Conservation (phyloP, 2,797 vertebrate genomes). For the Hoplostethus mediterraneus region DNA sequence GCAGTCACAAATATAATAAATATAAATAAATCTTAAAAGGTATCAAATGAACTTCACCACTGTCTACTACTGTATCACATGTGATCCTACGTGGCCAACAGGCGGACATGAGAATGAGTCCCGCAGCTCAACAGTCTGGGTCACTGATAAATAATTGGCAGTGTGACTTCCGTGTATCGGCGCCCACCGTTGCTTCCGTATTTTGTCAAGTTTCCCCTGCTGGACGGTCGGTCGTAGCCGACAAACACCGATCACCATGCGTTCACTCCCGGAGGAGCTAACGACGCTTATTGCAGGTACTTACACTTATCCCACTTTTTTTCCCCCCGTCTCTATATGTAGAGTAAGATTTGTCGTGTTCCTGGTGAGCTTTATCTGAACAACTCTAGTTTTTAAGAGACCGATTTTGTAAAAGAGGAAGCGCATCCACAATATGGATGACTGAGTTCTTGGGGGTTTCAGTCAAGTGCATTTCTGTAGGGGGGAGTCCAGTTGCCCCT, state of each 20-base stretch:
- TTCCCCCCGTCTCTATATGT: neutral
- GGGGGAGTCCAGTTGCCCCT: neutral
- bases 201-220: slow-evolving; percentile 23
- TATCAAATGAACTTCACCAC: slow-evolving; percentile 42
- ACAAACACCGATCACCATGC: slow-evolving; percentile 67
- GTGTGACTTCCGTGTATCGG: slow-evolving; percentile 77
- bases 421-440: slow-evolving; percentile 10
- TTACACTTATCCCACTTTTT: neutral
- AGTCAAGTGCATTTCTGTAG: neutral
- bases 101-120: neutral
- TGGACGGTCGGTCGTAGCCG: slow-evolving; percentile 13
- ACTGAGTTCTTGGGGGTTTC: neutral
- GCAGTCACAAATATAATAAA: slow-evolving; percentile 13
- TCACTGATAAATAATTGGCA: slow-evolving; percentile 60
- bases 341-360: neutral
- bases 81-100: neutral
- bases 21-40: neutral
- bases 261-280: slow-evolving; percentile 81
- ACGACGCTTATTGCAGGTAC: slow-evolving; percentile 84
- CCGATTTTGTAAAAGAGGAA: slow-evolving; percentile 64
- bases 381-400: neutral
- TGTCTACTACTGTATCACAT: neutral
- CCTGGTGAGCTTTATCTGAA: neutral
- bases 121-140: slow-evolving; percentile 31
- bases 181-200: slow-evolving; percentile 63